Base-by-base conservation (phyloP, 1,140 invertebrate species). In the Spodoptera litura region DNA sequence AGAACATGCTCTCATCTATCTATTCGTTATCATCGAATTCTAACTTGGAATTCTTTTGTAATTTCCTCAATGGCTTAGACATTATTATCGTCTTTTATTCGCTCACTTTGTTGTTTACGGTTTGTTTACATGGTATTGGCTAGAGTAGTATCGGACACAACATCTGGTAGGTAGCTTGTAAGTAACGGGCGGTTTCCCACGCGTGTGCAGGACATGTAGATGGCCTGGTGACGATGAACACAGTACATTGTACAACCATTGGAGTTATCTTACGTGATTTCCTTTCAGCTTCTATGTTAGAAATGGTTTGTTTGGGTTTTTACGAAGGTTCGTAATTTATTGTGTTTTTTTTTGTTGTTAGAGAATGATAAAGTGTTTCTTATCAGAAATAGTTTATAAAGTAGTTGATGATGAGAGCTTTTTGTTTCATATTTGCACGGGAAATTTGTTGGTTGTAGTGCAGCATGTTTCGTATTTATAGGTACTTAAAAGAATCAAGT, bases 141-240 rank as follows among this genome's bases (percentile, higher is more conserved):
- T 59, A 61, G 25, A 38, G 6, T 59, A 56, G 25, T 64, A 76
- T 64, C 73, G 73, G 49, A 76, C 59, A 53, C 58, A 38, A 51
- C n/a, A 64, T 44, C 78, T 73, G 31, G 56, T 55, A 38, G 74
- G 51, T 66, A 73, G 59, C 56, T 59, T 31, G 56, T 52, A 51
- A 83, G 73, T 85, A 86, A 86, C 83, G 83, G 83, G 31, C 52
- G 35, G 74, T 83, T 76, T 83, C 82, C 81, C 82, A 87, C 83
- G 82, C 79, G 79, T 80, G 82, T 77, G 78, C 81, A 81, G 82
- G 83, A 85, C 82, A 83, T 81, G 84, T 85, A 87, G 84, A 87
- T 87, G 75, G 81, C 15, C 25, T 25, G 64, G 74, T 73, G 79
- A 83, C 81, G 82, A 87, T 87, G 81, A 85, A 38, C 70, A 38